These are phyloP conservation scores for Dreissena rostriformis DNA, from an alignment of 1,140 invertebrate genomes.

Conservation along the genomic window DNA sequence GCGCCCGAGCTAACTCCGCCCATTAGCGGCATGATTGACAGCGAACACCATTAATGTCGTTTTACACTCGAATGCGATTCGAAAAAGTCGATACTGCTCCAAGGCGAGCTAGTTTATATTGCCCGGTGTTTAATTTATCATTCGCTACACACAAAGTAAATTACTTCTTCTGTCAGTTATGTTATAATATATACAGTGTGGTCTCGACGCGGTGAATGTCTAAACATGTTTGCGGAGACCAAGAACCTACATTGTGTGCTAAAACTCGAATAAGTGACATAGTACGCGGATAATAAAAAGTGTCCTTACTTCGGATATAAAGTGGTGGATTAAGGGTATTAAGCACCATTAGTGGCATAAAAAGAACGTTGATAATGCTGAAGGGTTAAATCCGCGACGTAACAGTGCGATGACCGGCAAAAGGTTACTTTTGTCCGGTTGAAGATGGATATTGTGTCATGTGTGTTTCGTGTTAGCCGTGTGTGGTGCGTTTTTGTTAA, in stretches of 20 bases:
- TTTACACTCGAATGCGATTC: constrained; percentile 30
- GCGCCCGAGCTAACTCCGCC: constrained; percentile 34
- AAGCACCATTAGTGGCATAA: neutral
- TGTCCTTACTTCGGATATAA: neutral
- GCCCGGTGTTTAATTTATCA: constrained; percentile 55
- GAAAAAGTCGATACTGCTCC: constrained; percentile 37
- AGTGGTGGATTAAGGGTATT: constrained; percentile 17
- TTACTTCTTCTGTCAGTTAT: constrained; percentile 55
- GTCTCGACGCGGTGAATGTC: constrained; percentile 22
- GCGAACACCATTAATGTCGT: constrained; percentile 38
- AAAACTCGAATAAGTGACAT: too few species aligned
- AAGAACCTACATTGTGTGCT: too few species aligned
- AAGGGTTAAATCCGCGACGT: too few species aligned
- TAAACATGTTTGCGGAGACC: constrained; percentile 12
- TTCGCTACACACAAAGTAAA: constrained; percentile 53
- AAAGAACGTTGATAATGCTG: too few species aligned
- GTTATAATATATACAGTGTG: constrained; percentile 53
- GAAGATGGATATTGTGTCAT: too few species aligned
- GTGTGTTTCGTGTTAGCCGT: too few species aligned
- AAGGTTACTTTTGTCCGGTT: too few species aligned
- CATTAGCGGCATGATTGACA: constrained; percentile 35
- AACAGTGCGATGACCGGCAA: too few species aligned
- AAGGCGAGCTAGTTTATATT: constrained; percentile 41
- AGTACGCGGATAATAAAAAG: neutral
- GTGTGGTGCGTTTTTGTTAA: too few species aligned